These are phyloP conservation scores for Siniperca scherzeri DNA, from an alignment of 2,797 vertebrate genomes.

Conservation along the genomic window DNA sequence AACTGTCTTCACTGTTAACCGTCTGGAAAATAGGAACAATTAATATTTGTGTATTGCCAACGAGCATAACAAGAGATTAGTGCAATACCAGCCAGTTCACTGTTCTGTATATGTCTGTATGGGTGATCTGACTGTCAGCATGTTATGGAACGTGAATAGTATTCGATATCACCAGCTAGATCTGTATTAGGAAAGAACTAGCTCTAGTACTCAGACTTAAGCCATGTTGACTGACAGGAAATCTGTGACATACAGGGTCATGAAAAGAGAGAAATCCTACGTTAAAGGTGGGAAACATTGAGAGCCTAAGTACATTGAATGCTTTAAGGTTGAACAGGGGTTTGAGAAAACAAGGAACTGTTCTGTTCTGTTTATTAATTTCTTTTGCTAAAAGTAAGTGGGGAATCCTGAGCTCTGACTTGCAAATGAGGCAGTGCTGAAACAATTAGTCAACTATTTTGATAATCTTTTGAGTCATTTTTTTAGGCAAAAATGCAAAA, in stretches of 20 bases:
- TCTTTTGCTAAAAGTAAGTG: not conserved
- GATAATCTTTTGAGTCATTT: not conserved
- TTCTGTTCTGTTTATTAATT: not conserved
- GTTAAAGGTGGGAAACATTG: not conserved
- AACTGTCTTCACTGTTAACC: conserved; percentile 12
- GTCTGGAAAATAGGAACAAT: conserved; percentile 34
- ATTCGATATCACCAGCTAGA: not conserved
- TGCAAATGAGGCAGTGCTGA: not conserved
- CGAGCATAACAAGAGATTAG: not conserved
- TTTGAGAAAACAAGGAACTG: not conserved
- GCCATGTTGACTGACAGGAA: not conserved
- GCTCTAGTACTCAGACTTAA: not conserved
- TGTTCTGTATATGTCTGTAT: not conserved
- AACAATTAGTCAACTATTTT: not conserved
- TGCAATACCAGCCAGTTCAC: not conserved
- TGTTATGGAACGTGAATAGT: not conserved
- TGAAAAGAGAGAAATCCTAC: not conserved
- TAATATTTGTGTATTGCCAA: conserved; percentile 18
- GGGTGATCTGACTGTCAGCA: not conserved
- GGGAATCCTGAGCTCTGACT: not conserved
- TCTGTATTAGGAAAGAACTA: not conserved
- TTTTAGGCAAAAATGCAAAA: not conserved
- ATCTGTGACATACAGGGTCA: not conserved
- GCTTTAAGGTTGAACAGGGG: not conserved
- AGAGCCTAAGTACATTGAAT: not conserved